phyloP scores from a whole-genome alignment of 2,797 vertebrate species.

The Brachyalestes nurse region DNA sequence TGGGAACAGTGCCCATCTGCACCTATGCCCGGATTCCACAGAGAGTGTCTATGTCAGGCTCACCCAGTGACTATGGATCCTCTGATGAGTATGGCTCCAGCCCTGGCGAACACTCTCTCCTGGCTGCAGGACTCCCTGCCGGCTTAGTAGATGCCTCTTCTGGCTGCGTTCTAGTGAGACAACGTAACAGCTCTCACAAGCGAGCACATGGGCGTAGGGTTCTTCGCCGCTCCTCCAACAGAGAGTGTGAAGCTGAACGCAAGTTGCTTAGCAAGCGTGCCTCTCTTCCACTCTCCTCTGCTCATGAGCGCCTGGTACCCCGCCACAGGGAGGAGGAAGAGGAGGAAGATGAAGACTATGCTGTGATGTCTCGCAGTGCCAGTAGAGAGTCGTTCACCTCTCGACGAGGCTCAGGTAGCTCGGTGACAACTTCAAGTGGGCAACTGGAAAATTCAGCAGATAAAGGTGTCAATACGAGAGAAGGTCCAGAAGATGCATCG shows the following conservation, averaged over 20 bases:
- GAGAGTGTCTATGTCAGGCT: constrained; percentile 82
- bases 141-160: constrained; percentile 71
- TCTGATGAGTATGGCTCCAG: constrained; percentile 87
- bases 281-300: constrained; percentile 77
- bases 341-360: constrained; percentile 81
- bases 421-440: constrained; percentile 52
- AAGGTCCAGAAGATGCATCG: constrained; percentile 52
- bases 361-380: constrained; percentile 80
- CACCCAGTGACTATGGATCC: constrained; percentile 83
- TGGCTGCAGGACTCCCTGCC: constrained; percentile 70
- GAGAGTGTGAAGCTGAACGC: constrained; percentile 78
- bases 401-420: constrained; percentile 61
- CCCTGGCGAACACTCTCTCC: constrained; percentile 80
- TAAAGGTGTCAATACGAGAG: constrained; percentile 63
- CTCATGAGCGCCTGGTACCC: constrained; percentile 69
- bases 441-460: constrained; percentile 65
- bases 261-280: constrained; percentile 80
- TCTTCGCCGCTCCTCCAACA: constrained; percentile 76
- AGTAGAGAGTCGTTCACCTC: constrained; percentile 69
- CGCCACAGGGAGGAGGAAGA: constrained; percentile 76
- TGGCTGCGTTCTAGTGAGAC: constrained; percentile 83
- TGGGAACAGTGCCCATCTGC: constrained; percentile 78
- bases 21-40: constrained; percentile 80
- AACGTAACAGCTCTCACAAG: constrained; percentile 72
- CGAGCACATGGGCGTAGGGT: constrained; percentile 76